A percentile compares a stretch with the other conserved stretches of the same genome.
These are phyloP conservation scores for Phylloscopus trochilus DNA, from an alignment of 2,113 vertebrate genomes.

Conservation along the genomic window DNA sequence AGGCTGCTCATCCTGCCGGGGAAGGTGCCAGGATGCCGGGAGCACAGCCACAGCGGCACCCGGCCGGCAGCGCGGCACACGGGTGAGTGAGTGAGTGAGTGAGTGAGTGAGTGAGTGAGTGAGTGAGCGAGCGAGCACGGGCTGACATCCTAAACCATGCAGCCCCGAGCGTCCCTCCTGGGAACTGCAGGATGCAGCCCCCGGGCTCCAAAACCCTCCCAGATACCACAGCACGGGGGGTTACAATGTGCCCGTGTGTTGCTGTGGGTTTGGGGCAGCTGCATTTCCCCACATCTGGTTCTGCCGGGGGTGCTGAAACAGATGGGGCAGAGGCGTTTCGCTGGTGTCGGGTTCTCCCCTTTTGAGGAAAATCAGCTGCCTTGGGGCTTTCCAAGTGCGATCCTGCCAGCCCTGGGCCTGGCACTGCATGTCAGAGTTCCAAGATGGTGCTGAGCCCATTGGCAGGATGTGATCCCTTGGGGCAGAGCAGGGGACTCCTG, in stretches of 20 bases:
- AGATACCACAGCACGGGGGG: accelerated
- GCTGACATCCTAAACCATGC: accelerated
- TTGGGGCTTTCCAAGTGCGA: accelerated
- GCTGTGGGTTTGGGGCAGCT: background rate
- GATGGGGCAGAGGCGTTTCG: accelerated
- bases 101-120: no score
- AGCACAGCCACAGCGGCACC: background rate
- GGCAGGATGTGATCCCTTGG: background rate
- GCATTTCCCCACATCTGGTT: accelerated
- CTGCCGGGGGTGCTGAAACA: accelerated
- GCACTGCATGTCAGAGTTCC: accelerated
- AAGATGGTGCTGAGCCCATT: background rate
- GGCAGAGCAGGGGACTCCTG: background rate
- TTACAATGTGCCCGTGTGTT: accelerated
- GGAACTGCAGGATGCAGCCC: background rate
- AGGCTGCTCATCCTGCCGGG: background rate
- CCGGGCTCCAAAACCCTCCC: background rate
- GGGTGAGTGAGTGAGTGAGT: no score
- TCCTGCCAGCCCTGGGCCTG: background rate
- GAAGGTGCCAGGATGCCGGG: background rate
- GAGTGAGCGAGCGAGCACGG: no score
- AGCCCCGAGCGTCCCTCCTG: background rate
- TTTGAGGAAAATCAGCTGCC: background rate
- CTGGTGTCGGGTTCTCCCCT: background rate
- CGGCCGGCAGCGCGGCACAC: accelerated